These are phyloP conservation scores for Drosophila auraria DNA, from an alignment of 1,140 invertebrate species.

Conservation along the genomic window DNA sequence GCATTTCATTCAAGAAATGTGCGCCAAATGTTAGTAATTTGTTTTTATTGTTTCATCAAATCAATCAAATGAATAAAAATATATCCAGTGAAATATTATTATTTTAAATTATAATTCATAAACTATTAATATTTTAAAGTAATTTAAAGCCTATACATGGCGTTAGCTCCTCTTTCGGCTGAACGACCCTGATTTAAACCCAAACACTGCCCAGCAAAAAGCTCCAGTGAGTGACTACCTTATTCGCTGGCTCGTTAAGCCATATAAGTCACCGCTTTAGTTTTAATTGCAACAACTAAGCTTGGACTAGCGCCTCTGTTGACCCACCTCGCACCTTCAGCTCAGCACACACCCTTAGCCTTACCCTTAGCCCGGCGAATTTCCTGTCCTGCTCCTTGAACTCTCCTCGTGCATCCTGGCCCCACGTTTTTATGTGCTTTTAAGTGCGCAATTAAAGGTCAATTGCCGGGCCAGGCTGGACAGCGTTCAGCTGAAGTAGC, in stretches of 20 bases:
- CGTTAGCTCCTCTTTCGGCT: not conserved
- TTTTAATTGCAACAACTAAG: slow-evolving; percentile 47
- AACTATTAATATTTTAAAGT: not conserved
- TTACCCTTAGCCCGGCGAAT: not conserved
- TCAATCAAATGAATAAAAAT: not conserved
- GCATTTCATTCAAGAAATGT: too few species aligned
- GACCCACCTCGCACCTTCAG: not conserved
- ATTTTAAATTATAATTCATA: not conserved
- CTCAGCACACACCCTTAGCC: not conserved
- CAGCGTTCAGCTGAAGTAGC: slow-evolving; percentile 26
- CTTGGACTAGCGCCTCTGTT: slow-evolving; percentile 28
- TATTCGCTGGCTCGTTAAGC: slow-evolving; percentile 29
- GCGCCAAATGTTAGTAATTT: too few species aligned
- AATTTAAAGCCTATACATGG: too few species aligned
- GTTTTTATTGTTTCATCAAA: too few species aligned
- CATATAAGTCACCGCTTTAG: slow-evolving; percentile 47
- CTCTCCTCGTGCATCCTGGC: slow-evolving; percentile 37
- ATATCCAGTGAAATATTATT: not conserved
- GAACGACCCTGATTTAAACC: not conserved
- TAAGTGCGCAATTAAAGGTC: slow-evolving; percentile 82
- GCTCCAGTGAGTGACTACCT: slow-evolving; percentile 20
- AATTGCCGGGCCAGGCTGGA: slow-evolving; percentile 60
- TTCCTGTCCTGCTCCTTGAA: slow-evolving; percentile 45
- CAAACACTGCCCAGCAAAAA: not conserved
- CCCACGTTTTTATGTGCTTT: slow-evolving; percentile 81